phyloP scores from a whole-genome alignment of 2,797 vertebrate species.

The Urophycis tenuis region DNA sequence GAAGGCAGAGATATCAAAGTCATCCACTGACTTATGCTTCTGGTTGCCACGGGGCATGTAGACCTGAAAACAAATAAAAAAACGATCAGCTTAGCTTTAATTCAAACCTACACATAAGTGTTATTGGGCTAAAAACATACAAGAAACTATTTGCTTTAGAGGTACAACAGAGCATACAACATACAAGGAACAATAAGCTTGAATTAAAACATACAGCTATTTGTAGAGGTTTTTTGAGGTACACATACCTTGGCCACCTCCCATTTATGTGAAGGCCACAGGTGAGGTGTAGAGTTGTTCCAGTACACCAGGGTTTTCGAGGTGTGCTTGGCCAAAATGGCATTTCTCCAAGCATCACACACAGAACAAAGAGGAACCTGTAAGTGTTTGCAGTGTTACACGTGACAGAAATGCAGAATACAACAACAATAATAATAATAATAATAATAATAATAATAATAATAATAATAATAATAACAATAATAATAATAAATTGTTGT shows the following conservation, averaged over 20 bases:
- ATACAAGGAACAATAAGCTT: too few species aligned
- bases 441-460: too few species aligned
- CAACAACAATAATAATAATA: too few species aligned
- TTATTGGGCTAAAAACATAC: conserved; percentile 1
- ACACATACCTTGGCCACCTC: conserved; percentile 58
- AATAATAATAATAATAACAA: too few species aligned
- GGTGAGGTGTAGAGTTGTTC: conserved; percentile 36
- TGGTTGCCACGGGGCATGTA: not conserved
- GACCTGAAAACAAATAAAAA: not conserved
- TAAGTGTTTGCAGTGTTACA: not conserved
- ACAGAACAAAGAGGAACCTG: not conserved
- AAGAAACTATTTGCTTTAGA: not conserved
- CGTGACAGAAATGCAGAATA: not conserved
- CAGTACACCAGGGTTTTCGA: conserved; percentile 18
- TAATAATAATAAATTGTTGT: too few species aligned
- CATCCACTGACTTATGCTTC: not conserved
- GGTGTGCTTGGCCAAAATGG: not conserved
- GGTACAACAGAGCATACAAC: too few species aligned
- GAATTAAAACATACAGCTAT: not conserved
- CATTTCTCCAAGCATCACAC: not conserved
- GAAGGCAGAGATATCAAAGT: not conserved
- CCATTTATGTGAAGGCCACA: conserved; percentile 53
- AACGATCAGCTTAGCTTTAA: not conserved
- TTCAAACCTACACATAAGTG: not conserved
- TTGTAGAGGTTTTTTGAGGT: not conserved